These are phyloP conservation scores for Pteropus alecto DNA, from an alignment of 2,113 vertebrate species.

Conservation along the genomic window DNA sequence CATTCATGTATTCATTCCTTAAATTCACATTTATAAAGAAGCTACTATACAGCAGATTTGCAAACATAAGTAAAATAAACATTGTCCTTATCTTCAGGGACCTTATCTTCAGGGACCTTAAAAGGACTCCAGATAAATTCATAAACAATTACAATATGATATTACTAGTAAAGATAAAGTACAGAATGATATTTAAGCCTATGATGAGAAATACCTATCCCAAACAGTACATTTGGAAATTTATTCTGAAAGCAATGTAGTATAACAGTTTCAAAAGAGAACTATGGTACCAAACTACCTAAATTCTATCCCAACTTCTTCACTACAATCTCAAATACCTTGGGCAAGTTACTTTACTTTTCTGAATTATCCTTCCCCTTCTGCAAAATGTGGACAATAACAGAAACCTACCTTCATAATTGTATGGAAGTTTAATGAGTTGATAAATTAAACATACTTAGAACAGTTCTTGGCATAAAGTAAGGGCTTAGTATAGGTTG, in stretches of 20 bases:
- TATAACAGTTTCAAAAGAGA: not conserved
- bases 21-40: not conserved
- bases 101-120: not conserved
- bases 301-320: not conserved
- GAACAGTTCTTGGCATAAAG: not conserved
- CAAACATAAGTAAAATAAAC: not conserved
- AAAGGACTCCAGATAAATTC: not conserved
- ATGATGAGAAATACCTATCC: not conserved
- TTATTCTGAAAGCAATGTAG: not conserved
- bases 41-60: not conserved
- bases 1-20: not conserved
- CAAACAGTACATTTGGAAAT: not conserved
- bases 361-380: not conserved
- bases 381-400: not conserved
- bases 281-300: not conserved
- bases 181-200: not conserved
- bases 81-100: not conserved
- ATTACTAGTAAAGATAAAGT: not conserved
- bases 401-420: not conserved
- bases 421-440: not conserved
- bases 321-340: not conserved
- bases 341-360: not conserved
- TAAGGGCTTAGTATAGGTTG: not conserved
- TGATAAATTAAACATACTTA: constrained; percentile 12
- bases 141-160: not conserved